These are phyloP conservation scores for Exaiptasia diaphana DNA, from an alignment of 64 coral and sea anemone genomes.

Conservation along the genomic window DNA sequence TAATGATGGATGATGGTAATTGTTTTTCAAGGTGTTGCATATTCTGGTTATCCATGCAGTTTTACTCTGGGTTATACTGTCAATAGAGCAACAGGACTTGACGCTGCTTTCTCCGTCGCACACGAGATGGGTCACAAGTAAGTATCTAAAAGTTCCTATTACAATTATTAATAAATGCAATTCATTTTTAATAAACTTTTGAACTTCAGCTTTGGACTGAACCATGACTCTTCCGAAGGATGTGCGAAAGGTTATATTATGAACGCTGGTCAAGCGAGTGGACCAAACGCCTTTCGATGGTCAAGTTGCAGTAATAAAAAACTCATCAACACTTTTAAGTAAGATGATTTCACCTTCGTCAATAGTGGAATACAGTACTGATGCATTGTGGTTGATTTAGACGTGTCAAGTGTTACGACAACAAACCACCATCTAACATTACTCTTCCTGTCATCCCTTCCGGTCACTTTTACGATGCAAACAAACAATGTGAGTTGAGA, in stretches of 20 bases:
- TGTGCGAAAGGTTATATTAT: slow-evolving; percentile 59
- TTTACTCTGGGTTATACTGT: background rate
- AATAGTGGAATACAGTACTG: background rate
- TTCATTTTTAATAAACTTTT: background rate
- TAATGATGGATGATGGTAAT: background rate
- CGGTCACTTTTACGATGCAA: background rate
- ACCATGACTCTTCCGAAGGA: slow-evolving; percentile 30
- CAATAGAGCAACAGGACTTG: slow-evolving; percentile 26
- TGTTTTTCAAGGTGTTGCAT: slow-evolving; percentile 25
- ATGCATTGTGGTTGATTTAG: background rate
- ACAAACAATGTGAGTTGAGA: slow-evolving; percentile 36
- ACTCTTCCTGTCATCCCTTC: slow-evolving; percentile 21
- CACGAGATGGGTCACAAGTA: slow-evolving; percentile 79
- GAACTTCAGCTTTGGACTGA: slow-evolving; percentile 46
- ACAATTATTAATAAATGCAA: background rate
- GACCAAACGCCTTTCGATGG: slow-evolving; percentile 52
- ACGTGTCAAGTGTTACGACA: slow-evolving; percentile 6
- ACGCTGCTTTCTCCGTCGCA: slow-evolving; percentile 37
- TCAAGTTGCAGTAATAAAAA: slow-evolving; percentile 20
- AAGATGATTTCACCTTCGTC: background rate
- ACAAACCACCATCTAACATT: slow-evolving; percentile 19
- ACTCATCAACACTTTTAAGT: slow-evolving; percentile 34
- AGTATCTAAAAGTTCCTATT: background rate
- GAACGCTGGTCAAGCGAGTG: slow-evolving; percentile 3
- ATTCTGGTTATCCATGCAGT: slow-evolving; percentile 11